Percentiles rank a stretch among this genome's conserved stretches.
Conservation (phyloP, 2,797 vertebrate genomes). For the Lithobates pipiens region DNA sequence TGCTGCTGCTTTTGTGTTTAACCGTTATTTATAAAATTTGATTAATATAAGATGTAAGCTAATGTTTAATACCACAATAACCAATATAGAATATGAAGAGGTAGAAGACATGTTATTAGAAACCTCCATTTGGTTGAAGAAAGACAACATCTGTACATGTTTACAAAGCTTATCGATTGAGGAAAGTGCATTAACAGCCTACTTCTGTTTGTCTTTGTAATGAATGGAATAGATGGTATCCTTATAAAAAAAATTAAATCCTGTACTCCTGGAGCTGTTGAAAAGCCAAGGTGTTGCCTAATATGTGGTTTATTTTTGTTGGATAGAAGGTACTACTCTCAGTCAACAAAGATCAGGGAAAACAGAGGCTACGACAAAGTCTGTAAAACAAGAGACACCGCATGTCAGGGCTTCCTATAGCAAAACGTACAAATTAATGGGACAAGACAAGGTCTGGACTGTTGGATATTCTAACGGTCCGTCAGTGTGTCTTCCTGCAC, state of each 20-base stretch:
- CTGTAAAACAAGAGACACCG: not conserved
- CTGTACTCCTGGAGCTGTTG: not conserved
- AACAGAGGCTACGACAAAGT: not conserved
- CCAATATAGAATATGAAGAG: too few relatives aligned
- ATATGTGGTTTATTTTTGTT: slow-evolving; percentile 4
- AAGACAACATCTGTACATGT: too few relatives aligned
- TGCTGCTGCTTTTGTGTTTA: too few relatives aligned
- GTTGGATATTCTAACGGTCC: not conserved
- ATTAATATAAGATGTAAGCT: too few relatives aligned
- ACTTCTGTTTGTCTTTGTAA: not conserved
- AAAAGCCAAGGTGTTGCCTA: not conserved
- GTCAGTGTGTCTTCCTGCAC: not conserved
- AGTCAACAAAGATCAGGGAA: not conserved
- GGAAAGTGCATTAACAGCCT: not conserved
- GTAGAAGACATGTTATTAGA: too few relatives aligned
- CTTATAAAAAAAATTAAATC: not conserved
- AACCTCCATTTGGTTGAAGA: too few relatives aligned
- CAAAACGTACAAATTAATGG: not conserved
- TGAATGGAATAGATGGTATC: not conserved
- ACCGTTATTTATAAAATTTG: too few relatives aligned
- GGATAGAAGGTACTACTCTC: not conserved
- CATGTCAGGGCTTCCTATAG: not conserved
- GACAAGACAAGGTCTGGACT: not conserved
- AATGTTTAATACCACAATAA: too few relatives aligned
- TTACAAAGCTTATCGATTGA: too few relatives aligned